Evolutionary conservation across 2,113 vertebrate genomes (phyloP), one percentile per base, ranked within the genome.

Genomic region (Falcunculus frontatus): DNA sequence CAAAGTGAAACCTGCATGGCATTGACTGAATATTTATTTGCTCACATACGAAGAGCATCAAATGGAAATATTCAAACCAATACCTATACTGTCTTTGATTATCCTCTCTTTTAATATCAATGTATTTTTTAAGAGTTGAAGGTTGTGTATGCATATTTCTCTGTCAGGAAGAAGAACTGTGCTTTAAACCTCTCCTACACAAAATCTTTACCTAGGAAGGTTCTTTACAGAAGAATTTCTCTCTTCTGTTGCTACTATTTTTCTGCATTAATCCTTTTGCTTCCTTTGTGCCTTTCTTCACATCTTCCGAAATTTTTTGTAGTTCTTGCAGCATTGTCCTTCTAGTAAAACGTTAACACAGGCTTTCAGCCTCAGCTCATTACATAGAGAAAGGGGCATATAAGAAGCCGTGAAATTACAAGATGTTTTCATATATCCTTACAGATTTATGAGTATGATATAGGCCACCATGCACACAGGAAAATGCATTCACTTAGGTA

Each of bases 61-160:
- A 41, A 74, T 21, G 21, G 37, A 89, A 86, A 41, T 53, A 41
- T 9, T 49, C 26, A 55, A 35, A 19, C 2, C 15, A 86, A 33
- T 56, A 26, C 2, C 62, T 73, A 21, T 14, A 20, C 4, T 53
- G 4, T 41, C 18, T 13, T 86, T 62, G 15, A 44, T 59, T 73
- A 53, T 53, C 4, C 5, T 52, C 25, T 72, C 7, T 47, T 23
- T 63, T 49, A 62, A 39, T 39, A 81, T 22, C 3, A 1, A 59
- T 13, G 4, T 29, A n/a, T 85, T 75, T 85, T 50, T 20, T n/a
- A 59, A 23, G 16, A 30, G 7, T 11, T 73, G 8, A 77, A 78
- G 14, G 4, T 10, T 72, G 4, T 18, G 4, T 55, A 19, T 59
- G 13, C 3, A 21, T 13, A 29, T 0, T 2, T 7, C 25, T 59